phyloP scores from a whole-genome alignment of 2,113 vertebrate genomes.

The Rhadina sibilatrix region DNA sequence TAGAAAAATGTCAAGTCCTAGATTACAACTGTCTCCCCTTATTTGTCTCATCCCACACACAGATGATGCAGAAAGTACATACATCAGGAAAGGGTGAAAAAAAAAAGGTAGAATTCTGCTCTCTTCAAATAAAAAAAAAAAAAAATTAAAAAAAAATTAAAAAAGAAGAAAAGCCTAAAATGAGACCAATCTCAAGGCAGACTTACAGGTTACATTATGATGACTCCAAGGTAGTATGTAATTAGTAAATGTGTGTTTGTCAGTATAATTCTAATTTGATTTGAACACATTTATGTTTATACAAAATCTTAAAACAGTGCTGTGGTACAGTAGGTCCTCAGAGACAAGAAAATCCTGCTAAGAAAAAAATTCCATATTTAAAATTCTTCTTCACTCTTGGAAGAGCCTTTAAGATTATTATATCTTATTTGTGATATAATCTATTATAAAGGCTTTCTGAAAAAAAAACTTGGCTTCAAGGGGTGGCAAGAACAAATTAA shows the following conservation, averaged over 20 bases:
- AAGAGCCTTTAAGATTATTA: not conserved
- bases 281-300: not conserved
- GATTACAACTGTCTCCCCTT: not conserved
- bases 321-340: not conserved
- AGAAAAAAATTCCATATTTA: not conserved
- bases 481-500: not conserved
- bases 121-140: not conserved
- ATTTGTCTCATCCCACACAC: not conserved
- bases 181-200: not conserved
- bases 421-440: not conserved
- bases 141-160: not conserved
- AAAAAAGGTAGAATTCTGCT: not conserved
- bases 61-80: not conserved
- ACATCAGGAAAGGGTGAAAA: not conserved
- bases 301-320: not conserved
- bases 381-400: not conserved
- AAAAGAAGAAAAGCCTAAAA: not conserved
- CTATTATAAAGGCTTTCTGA: not conserved
- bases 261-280: not conserved
- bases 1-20: not conserved
- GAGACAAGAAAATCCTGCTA: not conserved
- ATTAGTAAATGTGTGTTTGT: fast-evolving
- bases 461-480: not conserved
- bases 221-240: not conserved
- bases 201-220: not conserved